phyloP scores from a whole-genome alignment of 2,888 invertebrate species.

The Cinara cedri region DNA sequence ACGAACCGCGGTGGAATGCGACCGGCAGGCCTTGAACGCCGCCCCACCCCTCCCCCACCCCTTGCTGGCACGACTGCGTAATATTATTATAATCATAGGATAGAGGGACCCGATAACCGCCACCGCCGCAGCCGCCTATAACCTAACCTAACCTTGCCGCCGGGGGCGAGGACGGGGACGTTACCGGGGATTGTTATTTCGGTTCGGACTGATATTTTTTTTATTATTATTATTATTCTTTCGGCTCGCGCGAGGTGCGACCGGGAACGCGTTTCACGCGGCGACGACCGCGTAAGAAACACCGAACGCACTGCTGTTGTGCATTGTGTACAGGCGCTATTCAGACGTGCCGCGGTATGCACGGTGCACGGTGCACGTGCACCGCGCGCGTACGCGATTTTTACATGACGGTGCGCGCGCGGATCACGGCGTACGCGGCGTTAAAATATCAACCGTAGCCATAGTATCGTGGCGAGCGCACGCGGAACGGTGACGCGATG shows the following conservation, averaged over 20 bases:
- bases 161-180: slow-evolving; percentile 2
- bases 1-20: slow-evolving; percentile 56
- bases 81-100: background rate
- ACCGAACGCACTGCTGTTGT: background rate
- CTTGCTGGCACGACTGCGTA: too few species aligned
- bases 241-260: background rate
- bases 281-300: background rate
- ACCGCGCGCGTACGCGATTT: background rate
- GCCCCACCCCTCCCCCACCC: background rate
- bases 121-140: too few species aligned
- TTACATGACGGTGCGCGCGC: too few species aligned
- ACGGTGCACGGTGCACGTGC: background rate
- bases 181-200: slow-evolving; percentile 20
- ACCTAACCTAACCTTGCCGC: too few species aligned
- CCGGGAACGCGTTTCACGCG: background rate
- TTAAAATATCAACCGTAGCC: too few species aligned
- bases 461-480: too few species aligned
- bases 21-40: slow-evolving; percentile 52
- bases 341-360: too few species aligned
- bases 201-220: background rate
- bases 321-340: background rate
- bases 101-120: background rate
- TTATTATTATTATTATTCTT: too few species aligned
- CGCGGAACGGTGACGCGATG: too few species aligned
- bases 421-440: too few species aligned